These are phyloP conservation scores for Lates japonicus DNA, from an alignment of 2,797 vertebrate species.

Conservation along the genomic window DNA sequence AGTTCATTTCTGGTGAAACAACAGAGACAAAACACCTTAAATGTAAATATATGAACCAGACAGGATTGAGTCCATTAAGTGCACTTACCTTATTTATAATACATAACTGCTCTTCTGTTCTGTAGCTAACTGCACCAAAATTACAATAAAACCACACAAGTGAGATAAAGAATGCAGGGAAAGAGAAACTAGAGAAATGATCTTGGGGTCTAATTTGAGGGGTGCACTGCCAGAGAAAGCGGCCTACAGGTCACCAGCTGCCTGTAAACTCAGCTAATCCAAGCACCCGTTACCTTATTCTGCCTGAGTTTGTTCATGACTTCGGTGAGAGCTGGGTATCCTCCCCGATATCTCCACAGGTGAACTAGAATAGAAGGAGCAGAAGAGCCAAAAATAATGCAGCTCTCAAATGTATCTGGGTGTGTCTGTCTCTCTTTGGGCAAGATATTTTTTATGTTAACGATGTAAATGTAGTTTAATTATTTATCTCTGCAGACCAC, in stretches of 20 bases:
- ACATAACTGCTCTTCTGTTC: not conserved
- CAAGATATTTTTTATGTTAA: constrained; percentile 4
- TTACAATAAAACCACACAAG: constrained; percentile 13
- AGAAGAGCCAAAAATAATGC: constrained; percentile 66
- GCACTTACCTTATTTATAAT: constrained; percentile 13
- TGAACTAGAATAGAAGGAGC: constrained; percentile 90
- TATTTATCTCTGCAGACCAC: not conserved
- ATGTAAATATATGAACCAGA: too few relatives aligned
- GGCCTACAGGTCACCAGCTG: constrained; percentile 13
- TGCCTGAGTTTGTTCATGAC: constrained; percentile 97
- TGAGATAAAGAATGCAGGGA: constrained; percentile 24
- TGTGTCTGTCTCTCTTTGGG: constrained; percentile 3
- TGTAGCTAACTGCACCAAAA: constrained; percentile 1
- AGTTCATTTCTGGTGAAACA: not conserved
- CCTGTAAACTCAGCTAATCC: constrained; percentile 35
- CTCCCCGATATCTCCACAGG: constrained; percentile 97
- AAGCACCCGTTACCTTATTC: constrained; percentile 90
- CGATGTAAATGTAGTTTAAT: not conserved
- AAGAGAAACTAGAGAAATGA: not conserved
- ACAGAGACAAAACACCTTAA: not conserved
- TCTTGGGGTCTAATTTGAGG: constrained; percentile 22
- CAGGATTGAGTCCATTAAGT: not conserved
- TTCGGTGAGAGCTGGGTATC: constrained; percentile 97
- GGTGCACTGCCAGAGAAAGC: constrained; percentile 33
- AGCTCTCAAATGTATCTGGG: constrained; percentile 35